Percentiles rank a stretch among this genome's conserved stretches.
Conservation (phyloP, 2,888 invertebrate genomes). For the Drosophila basisetae region DNA sequence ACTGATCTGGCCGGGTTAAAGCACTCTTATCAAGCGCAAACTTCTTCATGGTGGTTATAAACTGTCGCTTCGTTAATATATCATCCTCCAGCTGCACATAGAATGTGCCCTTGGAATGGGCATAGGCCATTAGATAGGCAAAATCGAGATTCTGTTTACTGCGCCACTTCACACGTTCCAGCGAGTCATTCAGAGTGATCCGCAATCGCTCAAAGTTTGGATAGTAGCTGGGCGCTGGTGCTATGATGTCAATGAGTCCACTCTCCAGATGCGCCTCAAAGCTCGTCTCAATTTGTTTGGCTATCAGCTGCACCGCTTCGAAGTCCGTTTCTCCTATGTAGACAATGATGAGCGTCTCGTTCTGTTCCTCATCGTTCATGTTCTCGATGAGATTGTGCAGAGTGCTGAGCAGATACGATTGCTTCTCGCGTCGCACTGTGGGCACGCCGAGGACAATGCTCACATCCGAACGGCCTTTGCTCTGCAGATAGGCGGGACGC, state of each 20-base stretch:
- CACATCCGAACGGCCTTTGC: constrained; percentile 90
- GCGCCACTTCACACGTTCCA: constrained; percentile 94
- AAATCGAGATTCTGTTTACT: constrained; percentile 98
- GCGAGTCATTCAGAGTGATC: constrained; percentile 93
- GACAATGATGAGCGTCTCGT: constrained; percentile 93
- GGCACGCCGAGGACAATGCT: constrained; percentile 94
- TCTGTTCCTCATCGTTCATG: constrained; percentile 90
- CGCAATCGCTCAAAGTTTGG: constrained; percentile 92
- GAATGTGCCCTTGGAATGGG: constrained; percentile 92
- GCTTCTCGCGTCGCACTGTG: constrained; percentile 94
- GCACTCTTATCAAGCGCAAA: constrained; percentile 92
- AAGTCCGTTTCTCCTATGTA: constrained; percentile 94
- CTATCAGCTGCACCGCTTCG: constrained; percentile 90
- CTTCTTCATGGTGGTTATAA: constrained; percentile 93
- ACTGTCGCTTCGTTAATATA: constrained; percentile 94
- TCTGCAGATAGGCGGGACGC: constrained; percentile 91
- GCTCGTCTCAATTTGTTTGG: constrained; percentile 91
- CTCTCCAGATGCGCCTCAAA: constrained; percentile 91
- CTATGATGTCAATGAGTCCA: constrained; percentile 95
- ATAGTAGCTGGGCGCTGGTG: constrained; percentile 94
- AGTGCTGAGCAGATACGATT: constrained; percentile 94
- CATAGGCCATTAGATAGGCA: constrained; percentile 97
- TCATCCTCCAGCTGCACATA: constrained; percentile 98
- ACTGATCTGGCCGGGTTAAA: constrained; percentile 85
- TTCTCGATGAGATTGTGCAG: constrained; percentile 93